phyloP scores from a whole-genome alignment of 2,113 vertebrate species.

The Lepus europaeus region DNA sequence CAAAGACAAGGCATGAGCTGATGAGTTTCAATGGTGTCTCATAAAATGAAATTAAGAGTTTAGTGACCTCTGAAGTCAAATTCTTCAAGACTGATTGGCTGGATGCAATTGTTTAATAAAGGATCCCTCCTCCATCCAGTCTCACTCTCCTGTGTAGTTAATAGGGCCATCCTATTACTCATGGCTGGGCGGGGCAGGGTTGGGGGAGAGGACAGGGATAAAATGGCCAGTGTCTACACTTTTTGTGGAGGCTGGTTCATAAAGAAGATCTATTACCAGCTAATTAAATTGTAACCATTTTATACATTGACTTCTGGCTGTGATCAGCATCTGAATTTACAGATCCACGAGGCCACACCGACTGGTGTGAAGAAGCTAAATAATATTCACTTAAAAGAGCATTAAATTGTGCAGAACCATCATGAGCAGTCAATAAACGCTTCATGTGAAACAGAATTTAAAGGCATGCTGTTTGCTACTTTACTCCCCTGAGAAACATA shows the following conservation, averaged over 20 bases:
- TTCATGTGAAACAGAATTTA: slow-evolving; percentile 78
- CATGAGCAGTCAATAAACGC: slow-evolving; percentile 73
- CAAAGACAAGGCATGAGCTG: neutral
- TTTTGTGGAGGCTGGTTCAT: slow-evolving; percentile 60
- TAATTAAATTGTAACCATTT: slow-evolving; percentile 73
- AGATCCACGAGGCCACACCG: slow-evolving; percentile 47
- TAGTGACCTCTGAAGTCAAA: slow-evolving; percentile 52
- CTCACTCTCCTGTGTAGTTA: neutral
- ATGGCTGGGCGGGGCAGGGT: neutral
- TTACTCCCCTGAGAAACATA: slow-evolving; percentile 63
- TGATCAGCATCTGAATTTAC: slow-evolving; percentile 62
- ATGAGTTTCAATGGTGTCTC: neutral
- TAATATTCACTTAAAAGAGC: slow-evolving; percentile 72
- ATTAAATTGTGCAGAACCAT: slow-evolving; percentile 66
- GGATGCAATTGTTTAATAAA: slow-evolving; percentile 23
- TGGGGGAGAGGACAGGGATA: too few species aligned
- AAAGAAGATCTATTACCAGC: slow-evolving; percentile 70
- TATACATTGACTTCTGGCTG: slow-evolving; percentile 1
- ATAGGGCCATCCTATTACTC: slow-evolving; percentile 44
- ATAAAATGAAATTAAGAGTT: slow-evolving; percentile 32
- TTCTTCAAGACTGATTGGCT: slow-evolving; percentile 33
- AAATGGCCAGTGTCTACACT: neutral
- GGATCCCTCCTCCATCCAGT: neutral
- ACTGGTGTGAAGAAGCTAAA: slow-evolving; percentile 62
- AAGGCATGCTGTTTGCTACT: slow-evolving; percentile 65